A percentile compares a stretch with the other conserved stretches of the same genome.
Evolutionary conservation across 1,140 invertebrate species (phyloP).

Genomic region (Neelides sp.): DNA sequence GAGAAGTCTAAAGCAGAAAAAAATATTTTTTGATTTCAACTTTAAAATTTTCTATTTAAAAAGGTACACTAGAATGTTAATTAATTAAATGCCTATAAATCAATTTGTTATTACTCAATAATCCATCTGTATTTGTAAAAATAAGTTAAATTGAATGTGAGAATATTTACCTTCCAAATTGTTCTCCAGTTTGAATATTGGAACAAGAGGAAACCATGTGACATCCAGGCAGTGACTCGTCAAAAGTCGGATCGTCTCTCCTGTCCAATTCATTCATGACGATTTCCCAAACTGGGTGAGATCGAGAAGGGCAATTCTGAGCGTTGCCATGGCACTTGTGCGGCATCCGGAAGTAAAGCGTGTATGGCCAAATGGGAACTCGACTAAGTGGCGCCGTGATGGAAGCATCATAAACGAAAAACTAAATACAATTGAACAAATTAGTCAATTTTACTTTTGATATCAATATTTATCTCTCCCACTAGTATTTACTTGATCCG

Average conservation of each 20-base stretch:
- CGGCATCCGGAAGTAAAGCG: slow-evolving; percentile 85
- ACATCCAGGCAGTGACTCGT: slow-evolving; percentile 63
- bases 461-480: no score
- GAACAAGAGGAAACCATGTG: slow-evolving; percentile 67
- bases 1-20: slow-evolving; percentile 42
- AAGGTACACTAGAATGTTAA: not conserved
- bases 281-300: slow-evolving; percentile 88
- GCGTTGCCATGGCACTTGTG: slow-evolving; percentile 81
- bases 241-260: slow-evolving; percentile 77
- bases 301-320: slow-evolving; percentile 76
- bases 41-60: slow-evolving; percentile 7
- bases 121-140: no score
- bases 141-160: not conserved
- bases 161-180: slow-evolving; percentile 52
- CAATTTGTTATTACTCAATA: slow-evolving; percentile 12
- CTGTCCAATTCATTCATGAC: slow-evolving; percentile 89
- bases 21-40: slow-evolving; percentile 33
- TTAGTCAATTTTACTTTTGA: no score
- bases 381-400: slow-evolving; percentile 77
- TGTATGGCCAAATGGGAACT: slow-evolving; percentile 90
- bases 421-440: slow-evolving; percentile 47
- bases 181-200: slow-evolving; percentile 75
- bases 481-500: slow-evolving; percentile 42
- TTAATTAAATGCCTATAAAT: not conserved
- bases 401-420: slow-evolving; percentile 86